A percentile compares a stretch with the other conserved stretches of the same genome.
These are phyloP conservation scores for Ceriagrion tenellum DNA, from an alignment of 2,888 invertebrate species.

Conservation along the genomic window DNA sequence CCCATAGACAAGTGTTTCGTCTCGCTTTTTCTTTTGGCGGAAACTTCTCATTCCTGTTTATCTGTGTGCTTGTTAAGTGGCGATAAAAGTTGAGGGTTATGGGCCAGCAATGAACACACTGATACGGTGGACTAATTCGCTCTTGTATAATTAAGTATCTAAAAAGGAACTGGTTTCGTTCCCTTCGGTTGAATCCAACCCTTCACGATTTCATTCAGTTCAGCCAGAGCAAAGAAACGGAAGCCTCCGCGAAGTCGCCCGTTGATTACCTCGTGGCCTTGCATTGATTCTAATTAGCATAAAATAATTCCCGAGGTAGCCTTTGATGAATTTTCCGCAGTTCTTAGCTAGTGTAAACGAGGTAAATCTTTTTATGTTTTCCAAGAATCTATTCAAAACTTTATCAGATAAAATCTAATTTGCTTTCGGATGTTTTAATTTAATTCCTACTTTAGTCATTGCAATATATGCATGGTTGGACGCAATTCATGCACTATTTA, in stretches of 20 bases:
- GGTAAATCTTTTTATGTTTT: no score
- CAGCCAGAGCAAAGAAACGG: background rate
- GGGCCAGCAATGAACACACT: background rate
- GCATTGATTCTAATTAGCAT: background rate
- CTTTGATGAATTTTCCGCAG: background rate
- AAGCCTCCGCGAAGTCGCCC: slow-evolving; percentile 25
- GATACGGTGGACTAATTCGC: background rate
- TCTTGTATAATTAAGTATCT: background rate
- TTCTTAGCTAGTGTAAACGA: background rate
- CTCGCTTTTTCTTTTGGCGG: no score
- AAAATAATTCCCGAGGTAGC: background rate
- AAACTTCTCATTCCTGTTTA: background rate
- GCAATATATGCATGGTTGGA: no score
- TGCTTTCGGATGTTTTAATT: no score
- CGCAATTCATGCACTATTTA: no score
- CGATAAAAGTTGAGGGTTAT: background rate
- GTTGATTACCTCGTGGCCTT: slow-evolving; percentile 40
- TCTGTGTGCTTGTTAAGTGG: background rate
- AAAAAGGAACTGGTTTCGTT: background rate
- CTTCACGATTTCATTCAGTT: slow-evolving; percentile 3
- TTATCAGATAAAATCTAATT: no score
- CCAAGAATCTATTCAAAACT: no score
- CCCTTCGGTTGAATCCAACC: background rate
- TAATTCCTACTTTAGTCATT: no score
- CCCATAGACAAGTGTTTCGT: no score